Evolutionary conservation across 2,113 vertebrate genomes (phyloP), one percentile per base, ranked within the genome.

Genomic region (Taurulus bubalis): DNA sequence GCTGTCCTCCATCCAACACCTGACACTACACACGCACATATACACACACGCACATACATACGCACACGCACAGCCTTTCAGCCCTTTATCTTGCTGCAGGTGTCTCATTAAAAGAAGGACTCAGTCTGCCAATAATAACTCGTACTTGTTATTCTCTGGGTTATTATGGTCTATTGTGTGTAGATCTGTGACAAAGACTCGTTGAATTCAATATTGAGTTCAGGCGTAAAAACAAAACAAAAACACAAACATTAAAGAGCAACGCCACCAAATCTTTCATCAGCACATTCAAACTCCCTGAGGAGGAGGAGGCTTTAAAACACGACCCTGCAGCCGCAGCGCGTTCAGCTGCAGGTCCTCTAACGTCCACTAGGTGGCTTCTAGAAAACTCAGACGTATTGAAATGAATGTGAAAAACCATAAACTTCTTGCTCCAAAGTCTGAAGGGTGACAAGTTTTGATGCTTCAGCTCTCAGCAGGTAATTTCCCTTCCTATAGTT

Each of bases 11-110:
- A 24, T 24, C 36, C 78, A 81, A 58, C 55, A 26, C 55, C 16
- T 0, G 28, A 51, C n/a, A n/a, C 34, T 65, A n/a, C 67, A 55
- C 38, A 26, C n/a, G n/a, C 62, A n/a, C 42, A 36, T 28, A 26
- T 22, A 47, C 49, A 20, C 22, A 24, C 80, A 22, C 20, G 42
- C 40, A 53, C 22, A 45, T 49, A 49, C 66, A 14, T 64, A 63
- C 70, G 55, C 56, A 56, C 63, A 45, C 72, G 45, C 64, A 14
- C 20, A 3, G 38, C 59, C 66, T 59, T 34, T 55, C 71, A 71
- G 77, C 66, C 53, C 63, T 75, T 83, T 82, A 80, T 86, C 1
- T 24, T 10, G 4, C 2, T 83, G 75, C 85, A 86, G 75, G 76
- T 86, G 84, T 75, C 70, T 75, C 38, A 65, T 79, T 86, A 71